Evolutionary conservation across 2,888 invertebrate genomes (phyloP), one percentile per base, ranked within the genome.

Genomic region (Aporophyla lueneburgensis): DNA sequence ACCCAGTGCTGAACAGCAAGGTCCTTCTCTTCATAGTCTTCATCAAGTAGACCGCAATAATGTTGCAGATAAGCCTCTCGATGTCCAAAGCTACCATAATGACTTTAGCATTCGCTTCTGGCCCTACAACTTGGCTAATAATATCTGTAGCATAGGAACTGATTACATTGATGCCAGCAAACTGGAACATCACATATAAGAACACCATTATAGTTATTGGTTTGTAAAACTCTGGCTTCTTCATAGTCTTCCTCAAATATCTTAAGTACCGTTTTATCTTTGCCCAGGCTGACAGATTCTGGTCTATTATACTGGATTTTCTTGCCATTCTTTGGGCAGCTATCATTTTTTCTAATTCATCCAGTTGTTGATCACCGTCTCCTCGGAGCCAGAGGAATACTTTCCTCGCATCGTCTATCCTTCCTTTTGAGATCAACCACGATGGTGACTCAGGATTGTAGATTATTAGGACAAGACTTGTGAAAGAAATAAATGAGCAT

Each of bases 151-250:
- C 97, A 84, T 98, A 98, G 0, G 98, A 98, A 67, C 97, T 97
- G 33, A 98, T 96, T 0, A 98, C 97, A 86, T 98, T 98, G 14
- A 97, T 97, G 0, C 98, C 98, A 43, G 97, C 97, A 78, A 98
- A 97, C 89, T 98, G 98, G 86, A 97, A 97, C 89, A 97, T 97
- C 0, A 97, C 96, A 85, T 98, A 98, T 71, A 98, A 94, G 1
- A 97, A 94, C 74, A 97, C 96, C 93, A 98, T 97, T 65, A 97
- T 97, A 0, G 94, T 90, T 9, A 97, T 95, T 0, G 97, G 97
- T 87, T 97, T 97, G 75, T 97, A 94, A 89, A 98, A 98, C 86
- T 97, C 97, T 0, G 97, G 97, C 56, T 96, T 96, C 56, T 90
- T 92, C 1, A 94, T 88, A 2, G 95, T 94, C 5, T 86, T 86